Evolutionary conservation across 2,797 vertebrate genomes (phyloP).

Genomic region (Rhinichthys osculus): DNA sequence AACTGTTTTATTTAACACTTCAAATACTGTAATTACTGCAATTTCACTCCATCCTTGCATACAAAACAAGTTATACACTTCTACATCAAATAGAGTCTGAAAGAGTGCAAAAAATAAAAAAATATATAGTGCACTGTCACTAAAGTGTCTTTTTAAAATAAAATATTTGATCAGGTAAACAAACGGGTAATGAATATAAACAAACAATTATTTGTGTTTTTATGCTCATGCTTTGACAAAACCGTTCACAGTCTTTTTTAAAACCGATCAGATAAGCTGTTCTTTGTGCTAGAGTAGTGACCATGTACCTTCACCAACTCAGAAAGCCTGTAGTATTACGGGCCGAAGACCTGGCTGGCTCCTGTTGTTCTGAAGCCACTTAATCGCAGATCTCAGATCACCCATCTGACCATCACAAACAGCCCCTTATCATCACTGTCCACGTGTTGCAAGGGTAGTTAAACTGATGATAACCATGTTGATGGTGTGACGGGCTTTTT

Average conservation of each 20-base stretch:
- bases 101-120: too few relatives aligned
- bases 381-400: constrained; percentile 7
- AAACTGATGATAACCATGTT: constrained; percentile 16
- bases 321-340: constrained; percentile 1
- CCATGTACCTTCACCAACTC: constrained; percentile 13
- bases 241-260: background rate
- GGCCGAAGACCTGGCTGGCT: background rate
- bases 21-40: too few relatives aligned
- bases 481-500: constrained; percentile 46
- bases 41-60: too few relatives aligned
- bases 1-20: too few relatives aligned
- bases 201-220: background rate
- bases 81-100: too few relatives aligned
- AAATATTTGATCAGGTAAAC: too few relatives aligned
- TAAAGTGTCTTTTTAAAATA: background rate
- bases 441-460: constrained; percentile 62
- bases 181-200: too few relatives aligned
- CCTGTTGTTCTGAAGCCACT: background rate
- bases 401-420: constrained; percentile 12
- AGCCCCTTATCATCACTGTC: constrained; percentile 9
- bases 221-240: constrained; percentile 14
- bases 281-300: background rate
- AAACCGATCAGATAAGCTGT: background rate
- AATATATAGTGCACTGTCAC: too few relatives aligned
- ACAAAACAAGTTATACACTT: too few relatives aligned